Conservation (phyloP, 2,113 vertebrate genomes). For the Mungos mungo region DNA sequence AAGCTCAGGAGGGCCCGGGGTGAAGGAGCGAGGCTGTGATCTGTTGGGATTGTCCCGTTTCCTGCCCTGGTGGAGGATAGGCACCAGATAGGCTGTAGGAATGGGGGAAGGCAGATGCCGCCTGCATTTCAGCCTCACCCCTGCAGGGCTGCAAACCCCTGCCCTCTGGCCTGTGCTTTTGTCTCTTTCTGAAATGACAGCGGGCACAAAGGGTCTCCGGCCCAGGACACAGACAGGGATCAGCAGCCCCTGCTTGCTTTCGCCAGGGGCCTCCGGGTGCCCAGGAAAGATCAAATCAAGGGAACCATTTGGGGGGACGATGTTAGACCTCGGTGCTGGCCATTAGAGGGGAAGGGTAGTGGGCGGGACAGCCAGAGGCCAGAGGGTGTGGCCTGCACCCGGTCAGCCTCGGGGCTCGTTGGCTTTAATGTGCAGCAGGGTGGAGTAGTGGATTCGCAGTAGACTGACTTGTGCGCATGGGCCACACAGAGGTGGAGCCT, state of each 20-base stretch:
- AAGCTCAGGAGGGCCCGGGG: background rate
- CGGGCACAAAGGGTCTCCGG: background rate
- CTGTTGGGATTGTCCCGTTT: background rate
- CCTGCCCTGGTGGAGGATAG: background rate
- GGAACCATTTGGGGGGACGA: background rate
- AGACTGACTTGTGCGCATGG: background rate
- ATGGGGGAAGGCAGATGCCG: background rate
- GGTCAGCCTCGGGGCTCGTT: background rate
- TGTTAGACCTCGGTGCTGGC: background rate
- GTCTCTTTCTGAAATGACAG: background rate
- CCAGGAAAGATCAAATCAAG: background rate
- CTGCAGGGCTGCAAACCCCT: background rate
- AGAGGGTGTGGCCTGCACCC: rapidly evolving
- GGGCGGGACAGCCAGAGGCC: too few relatives aligned
- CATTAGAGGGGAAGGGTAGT: background rate
- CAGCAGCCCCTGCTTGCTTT: background rate
- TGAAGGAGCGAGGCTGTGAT: background rate
- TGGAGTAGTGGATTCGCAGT: background rate
- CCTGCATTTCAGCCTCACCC: background rate
- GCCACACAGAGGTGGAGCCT: background rate
- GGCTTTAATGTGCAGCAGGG: background rate
- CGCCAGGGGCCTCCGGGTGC: background rate
- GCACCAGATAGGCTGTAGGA: background rate
- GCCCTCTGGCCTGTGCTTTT: background rate
- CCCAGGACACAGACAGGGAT: background rate